Base-by-base conservation (phyloP, 2,113 vertebrate species). In the Malurus elegans region DNA sequence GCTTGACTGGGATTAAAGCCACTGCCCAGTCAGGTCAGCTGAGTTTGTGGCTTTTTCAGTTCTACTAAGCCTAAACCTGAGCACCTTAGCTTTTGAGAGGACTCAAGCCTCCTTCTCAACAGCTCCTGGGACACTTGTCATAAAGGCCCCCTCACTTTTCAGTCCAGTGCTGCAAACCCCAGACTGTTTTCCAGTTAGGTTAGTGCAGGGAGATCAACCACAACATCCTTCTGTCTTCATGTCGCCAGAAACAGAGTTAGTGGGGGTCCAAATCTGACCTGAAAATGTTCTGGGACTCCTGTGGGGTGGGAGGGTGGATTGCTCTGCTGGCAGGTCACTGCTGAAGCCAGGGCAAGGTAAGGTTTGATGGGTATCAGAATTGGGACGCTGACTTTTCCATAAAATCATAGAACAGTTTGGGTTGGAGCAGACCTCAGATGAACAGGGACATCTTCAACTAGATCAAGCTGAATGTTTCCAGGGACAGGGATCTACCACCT, bases 291-390 rank as follows among this genome's bases (percentile, higher is more conserved):
- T 57, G 60, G n/a, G 58, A 42, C 18, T 44, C 4, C 32, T 66
- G 18, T 1, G 2, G 36, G 15, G 8, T 0, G 1, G 15, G 5
- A 12, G 6, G 8, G 16, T 8, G 40, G 14, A 51, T 21, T 64
- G 56, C 8, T 71, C n/a, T 60, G 26, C 34, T 75, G 58, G n/a
- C 24, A 65, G 40, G 40, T 69, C 18, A 31, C 21, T 95, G 48
- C 71, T 72, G 72, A 89, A 79, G 60, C 15, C 31, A 9, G 2
- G 25, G 26, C 4, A 61, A 72, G 38, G 7, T 60, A 64, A 56
- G 28, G 8, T 78, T 69, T 48, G 32, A 48, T 1, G 3, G 38
- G 13, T 38, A 9, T 61, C 66, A 45, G 32, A 84, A 64, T 8
- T 40, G 38, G 38, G 34, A 70, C 57, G 15, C 6, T 79, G 53